These are phyloP conservation scores for Benitochromis conjunctus DNA, from an alignment of 2,113 vertebrate genomes.

Conservation along the genomic window DNA sequence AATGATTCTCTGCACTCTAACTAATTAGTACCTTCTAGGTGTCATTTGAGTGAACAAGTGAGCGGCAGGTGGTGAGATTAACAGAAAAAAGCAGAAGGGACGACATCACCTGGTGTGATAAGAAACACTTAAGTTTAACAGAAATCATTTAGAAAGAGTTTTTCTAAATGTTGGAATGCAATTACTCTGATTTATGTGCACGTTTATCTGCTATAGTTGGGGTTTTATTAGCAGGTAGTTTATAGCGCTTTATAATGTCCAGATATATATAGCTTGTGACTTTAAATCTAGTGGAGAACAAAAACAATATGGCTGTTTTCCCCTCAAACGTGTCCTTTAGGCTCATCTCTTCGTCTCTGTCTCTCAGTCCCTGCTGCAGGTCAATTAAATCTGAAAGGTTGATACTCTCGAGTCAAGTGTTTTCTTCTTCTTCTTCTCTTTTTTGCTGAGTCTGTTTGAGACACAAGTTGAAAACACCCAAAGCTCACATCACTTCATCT, in stretches of 20 bases:
- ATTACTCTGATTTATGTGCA: background rate
- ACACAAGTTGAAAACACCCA: background rate
- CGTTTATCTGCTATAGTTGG: background rate
- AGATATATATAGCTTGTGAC: background rate
- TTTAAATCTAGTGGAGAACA: background rate
- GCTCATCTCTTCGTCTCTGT: background rate
- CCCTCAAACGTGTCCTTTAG: background rate
- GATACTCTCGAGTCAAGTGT: background rate
- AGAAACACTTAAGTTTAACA: background rate
- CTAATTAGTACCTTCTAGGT: background rate
- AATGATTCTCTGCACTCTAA: background rate
- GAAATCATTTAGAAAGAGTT: background rate
- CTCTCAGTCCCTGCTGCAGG: background rate
- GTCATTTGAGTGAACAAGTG: background rate
- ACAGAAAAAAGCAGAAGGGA: background rate
- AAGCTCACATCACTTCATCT: slow-evolving; percentile 1
- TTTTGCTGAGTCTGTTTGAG: slow-evolving; percentile 38
- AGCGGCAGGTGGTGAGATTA: background rate
- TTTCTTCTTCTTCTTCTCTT: too few species aligned
- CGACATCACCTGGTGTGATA: background rate
- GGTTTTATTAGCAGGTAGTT: background rate
- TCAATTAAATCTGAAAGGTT: slow-evolving; percentile 32
- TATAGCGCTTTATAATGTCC: background rate
- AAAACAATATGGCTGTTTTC: background rate
- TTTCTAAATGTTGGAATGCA: background rate